Evolutionary conservation across 2,797 vertebrate genomes (phyloP).

Genomic region (Mallotus villosus): DNA sequence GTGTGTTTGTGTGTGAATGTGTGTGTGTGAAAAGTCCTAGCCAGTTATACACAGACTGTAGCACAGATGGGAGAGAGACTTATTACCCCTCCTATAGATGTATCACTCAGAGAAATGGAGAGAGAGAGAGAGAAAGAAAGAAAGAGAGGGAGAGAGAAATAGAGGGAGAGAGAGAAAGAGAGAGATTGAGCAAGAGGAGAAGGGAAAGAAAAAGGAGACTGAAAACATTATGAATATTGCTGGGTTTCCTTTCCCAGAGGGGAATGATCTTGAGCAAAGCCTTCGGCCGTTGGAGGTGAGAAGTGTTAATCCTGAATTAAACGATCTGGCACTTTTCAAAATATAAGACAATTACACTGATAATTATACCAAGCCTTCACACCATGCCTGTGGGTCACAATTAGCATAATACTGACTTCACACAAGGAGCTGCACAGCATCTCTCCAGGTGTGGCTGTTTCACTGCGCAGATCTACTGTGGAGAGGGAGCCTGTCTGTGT

Average conservation of each 20-base stretch:
- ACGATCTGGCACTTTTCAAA: conserved; percentile 81
- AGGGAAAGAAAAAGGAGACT: background rate
- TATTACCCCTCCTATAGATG: conserved; percentile 45
- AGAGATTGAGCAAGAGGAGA: conserved; percentile 6
- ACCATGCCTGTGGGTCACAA: conserved; percentile 72
- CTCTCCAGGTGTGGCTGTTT: conserved; percentile 57
- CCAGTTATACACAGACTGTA: conserved; percentile 31
- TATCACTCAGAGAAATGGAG: conserved; percentile 41
- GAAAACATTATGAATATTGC: background rate
- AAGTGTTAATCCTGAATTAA: conserved; percentile 79
- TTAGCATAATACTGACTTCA: conserved; percentile 65
- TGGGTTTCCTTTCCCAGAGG: conserved; percentile 36
- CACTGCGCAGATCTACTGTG: conserved; percentile 44
- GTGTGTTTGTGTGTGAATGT: background rate
- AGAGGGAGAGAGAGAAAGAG: conserved; percentile 26
- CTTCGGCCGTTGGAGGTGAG: conserved; percentile 73
- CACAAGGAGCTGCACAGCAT: conserved; percentile 47
- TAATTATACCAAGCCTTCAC: conserved; percentile 78
- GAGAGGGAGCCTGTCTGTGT: conserved; percentile 10
- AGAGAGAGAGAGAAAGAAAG: conserved; percentile 22
- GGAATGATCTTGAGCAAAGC: conserved; percentile 46
- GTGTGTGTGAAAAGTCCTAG: background rate
- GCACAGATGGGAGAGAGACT: conserved; percentile 58
- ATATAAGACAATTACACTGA: conserved; percentile 79
- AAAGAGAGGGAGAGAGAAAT: conserved; percentile 17